phyloP scores from a whole-genome alignment of 30 jellyfish, hydroid and myxozoan species.

The Hydractinia symbiolongicarpus region DNA sequence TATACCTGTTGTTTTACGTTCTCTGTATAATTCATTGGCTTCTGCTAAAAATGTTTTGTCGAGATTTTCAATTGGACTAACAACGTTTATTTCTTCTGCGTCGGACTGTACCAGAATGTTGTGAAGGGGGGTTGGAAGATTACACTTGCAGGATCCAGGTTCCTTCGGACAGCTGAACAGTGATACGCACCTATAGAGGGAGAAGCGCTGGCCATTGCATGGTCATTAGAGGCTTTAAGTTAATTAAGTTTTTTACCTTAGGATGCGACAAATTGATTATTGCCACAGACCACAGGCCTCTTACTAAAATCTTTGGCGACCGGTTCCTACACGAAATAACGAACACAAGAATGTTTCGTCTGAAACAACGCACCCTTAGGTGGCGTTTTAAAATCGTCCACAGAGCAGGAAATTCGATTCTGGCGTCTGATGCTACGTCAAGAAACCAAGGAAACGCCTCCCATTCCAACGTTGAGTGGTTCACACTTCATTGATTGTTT shows the following conservation, averaged over 20 bases:
- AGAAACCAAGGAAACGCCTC: background rate
- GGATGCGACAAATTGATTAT: constrained; percentile 30
- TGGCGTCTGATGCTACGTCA: constrained; percentile 8
- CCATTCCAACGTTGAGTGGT: background rate
- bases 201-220: constrained; percentile 28
- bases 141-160: constrained; percentile 18
- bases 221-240: constrained; percentile 20
- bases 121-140: constrained; percentile 5
- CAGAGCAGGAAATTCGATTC: background rate
- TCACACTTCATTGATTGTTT: background rate
- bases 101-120: constrained; percentile 1
- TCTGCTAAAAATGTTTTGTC: too few species aligned
- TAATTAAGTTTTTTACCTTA: constrained; percentile 26
- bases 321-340: constrained; percentile 6
- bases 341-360: constrained; percentile 17
- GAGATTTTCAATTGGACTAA: too few species aligned
- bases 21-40: too few species aligned
- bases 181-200: constrained; percentile 32
- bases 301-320: constrained; percentile 15
- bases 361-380: constrained; percentile 16
- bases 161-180: constrained; percentile 14
- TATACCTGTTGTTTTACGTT: too few species aligned
- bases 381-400: constrained; percentile 19
- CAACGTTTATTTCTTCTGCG: background rate
- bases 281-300: constrained; percentile 29